Conservation (phyloP, 2,797 vertebrate species). For the Gymnocypris eckloni region DNA sequence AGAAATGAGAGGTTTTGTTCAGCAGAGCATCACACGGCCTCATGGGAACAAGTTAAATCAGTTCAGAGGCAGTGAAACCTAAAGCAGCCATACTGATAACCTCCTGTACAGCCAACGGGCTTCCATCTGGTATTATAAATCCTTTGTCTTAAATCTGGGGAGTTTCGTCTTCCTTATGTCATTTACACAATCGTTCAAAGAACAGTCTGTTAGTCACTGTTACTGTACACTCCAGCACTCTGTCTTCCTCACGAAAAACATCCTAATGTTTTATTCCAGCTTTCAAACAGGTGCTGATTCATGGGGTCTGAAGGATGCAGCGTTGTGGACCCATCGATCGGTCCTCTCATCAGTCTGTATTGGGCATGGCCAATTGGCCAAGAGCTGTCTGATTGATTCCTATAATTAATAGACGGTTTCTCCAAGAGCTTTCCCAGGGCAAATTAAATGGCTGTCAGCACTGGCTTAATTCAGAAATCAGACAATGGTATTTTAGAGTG, state of each 20-base stretch:
- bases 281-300: constrained; percentile 58
- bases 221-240: constrained; percentile 38
- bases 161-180: constrained; percentile 25
- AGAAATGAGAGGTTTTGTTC: constrained; percentile 3
- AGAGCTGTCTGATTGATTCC: constrained; percentile 41
- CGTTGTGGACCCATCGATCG: constrained; percentile 54
- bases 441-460: constrained; percentile 57
- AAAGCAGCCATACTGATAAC: constrained; percentile 47
- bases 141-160: constrained; percentile 40
- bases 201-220: constrained; percentile 33
- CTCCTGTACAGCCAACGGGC: constrained; percentile 42
- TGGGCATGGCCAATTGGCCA: constrained; percentile 51
- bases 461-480: constrained; percentile 51
- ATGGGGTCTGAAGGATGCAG: constrained; percentile 49
- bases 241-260: constrained; percentile 7
- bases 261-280: constrained; percentile 45
- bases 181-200: constrained; percentile 39
- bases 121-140: constrained; percentile 45
- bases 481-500: constrained; percentile 44
- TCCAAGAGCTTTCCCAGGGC: constrained; percentile 48
- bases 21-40: constrained; percentile 24
- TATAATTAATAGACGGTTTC: constrained; percentile 53
- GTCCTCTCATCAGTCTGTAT: constrained; percentile 50
- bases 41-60: constrained; percentile 41
- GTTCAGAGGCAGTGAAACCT: constrained; percentile 36